phyloP scores from a whole-genome alignment of 1,140 invertebrate species.

The Hyposmocoma kahamanoa region DNA sequence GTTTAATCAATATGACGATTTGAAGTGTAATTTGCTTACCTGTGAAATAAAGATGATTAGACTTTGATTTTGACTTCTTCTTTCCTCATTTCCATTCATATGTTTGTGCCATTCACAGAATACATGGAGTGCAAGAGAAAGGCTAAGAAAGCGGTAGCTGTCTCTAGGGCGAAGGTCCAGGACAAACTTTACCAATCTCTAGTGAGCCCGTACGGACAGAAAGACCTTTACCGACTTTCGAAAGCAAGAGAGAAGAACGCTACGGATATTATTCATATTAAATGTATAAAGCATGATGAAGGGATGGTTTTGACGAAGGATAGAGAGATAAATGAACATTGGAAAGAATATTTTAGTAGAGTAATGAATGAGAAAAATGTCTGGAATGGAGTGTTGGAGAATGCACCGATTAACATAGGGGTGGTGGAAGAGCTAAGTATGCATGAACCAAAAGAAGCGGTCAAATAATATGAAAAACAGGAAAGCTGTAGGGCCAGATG shows the following conservation, averaged over 20 bases:
- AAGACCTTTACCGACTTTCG: constrained; percentile 7
- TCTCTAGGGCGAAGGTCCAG: constrained; percentile 7
- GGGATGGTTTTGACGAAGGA: constrained; percentile 4
- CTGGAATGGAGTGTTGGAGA: constrained; percentile 6
- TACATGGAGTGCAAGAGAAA: constrained; percentile 4
- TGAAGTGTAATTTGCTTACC: too few species aligned
- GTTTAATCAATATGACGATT: too few species aligned
- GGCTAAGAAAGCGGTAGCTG: constrained; percentile 7
- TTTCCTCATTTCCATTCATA: too few species aligned
- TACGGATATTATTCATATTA: constrained; percentile 11
- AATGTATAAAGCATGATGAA: constrained; percentile 12
- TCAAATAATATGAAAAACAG: too few species aligned
- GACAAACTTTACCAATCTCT: constrained; percentile 8
- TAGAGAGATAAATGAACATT: not conserved
- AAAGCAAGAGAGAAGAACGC: constrained; percentile 11
- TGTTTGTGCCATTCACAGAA: too few species aligned
- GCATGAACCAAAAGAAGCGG: too few species aligned
- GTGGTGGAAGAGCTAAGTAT: too few species aligned
- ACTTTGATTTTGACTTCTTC: too few species aligned
- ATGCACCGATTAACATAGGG: too few species aligned
- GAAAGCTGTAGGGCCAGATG: too few species aligned
- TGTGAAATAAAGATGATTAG: too few species aligned
- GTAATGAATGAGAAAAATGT: constrained; percentile 1
- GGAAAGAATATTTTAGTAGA: not conserved
- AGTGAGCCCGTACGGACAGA: constrained; percentile 3